These are phyloP conservation scores for Stramonita haemastoma DNA, from an alignment of 2,888 invertebrate species.

Conservation along the genomic window DNA sequence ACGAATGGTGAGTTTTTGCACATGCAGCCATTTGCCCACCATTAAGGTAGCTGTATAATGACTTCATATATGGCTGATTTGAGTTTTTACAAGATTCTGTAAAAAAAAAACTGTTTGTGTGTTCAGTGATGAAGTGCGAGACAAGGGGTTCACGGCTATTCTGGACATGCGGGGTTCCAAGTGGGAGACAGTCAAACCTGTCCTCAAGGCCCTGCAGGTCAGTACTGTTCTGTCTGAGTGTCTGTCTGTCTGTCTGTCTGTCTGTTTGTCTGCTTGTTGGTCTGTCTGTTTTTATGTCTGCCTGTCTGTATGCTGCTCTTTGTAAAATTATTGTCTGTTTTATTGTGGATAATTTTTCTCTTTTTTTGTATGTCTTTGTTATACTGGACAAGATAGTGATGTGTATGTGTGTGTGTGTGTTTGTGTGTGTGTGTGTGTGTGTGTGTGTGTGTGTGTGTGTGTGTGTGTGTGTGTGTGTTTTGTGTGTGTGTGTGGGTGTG, in stretches of 20 bases:
- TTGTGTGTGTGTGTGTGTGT: background rate
- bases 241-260: too few relatives aligned
- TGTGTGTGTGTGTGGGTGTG: background rate
- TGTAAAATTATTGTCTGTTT: background rate
- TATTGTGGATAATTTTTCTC: background rate
- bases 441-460: background rate
- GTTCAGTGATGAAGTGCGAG: constrained; percentile 88
- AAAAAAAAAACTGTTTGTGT: background rate
- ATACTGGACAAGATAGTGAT: background rate
- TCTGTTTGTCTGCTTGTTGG: too few relatives aligned
- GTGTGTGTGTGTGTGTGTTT: background rate
- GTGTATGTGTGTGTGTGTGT: background rate
- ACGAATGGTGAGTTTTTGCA: too few relatives aligned
- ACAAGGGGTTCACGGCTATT: constrained; percentile 94
- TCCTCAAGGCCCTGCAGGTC: constrained; percentile 89
- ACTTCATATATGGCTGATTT: too few relatives aligned
- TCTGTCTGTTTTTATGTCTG: background rate
- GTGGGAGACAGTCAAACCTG: constrained; percentile 97
- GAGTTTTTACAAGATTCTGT: too few relatives aligned
- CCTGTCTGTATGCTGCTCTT: background rate
- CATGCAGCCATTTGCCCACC: too few relatives aligned
- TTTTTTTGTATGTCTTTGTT: background rate
- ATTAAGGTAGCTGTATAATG: too few relatives aligned
- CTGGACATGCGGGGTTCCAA: constrained; percentile 97
- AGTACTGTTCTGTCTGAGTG: background rate